Base-by-base conservation (phyloP, 2,888 invertebrate species). In the Podabrus alpinus region DNA sequence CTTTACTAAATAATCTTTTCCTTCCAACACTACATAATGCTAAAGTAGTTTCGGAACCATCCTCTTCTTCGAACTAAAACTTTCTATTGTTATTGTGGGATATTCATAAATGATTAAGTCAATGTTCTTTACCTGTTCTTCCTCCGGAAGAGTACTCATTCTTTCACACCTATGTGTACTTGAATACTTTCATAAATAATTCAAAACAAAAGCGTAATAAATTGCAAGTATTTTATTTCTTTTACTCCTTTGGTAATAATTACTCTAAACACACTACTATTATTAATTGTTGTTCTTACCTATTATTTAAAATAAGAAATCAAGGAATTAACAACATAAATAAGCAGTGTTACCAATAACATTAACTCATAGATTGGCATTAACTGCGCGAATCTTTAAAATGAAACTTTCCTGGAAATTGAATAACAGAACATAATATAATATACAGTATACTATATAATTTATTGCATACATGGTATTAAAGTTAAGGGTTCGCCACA, bases 1-100 rank as follows among this genome's bases (percentile, higher is more conserved):
- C 97, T 87, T 97, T 97, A 74, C 96, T 96, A 81, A 97, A 97
- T 1, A 97, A 86, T 64, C 97, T 89, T 86, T 97, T 97, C 29
- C 95, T 90, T 4, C 95, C 95, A 69, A 89, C 87, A 77, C 88
- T 87, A 71, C 84, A 84, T 16, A 88, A 78, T 1, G 92, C 94
- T 73, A 94, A 88, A 78, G 92, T 92, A 78, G 93, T 91, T 80
- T 93, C 93, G 11, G 91, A 89, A 74, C 90, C 91, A 66, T 94
- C 93, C 78, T 93, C 95, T 81, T 93, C 93, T 81, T 93, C 93
- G 82, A 87, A 88, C 87, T 87, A 78, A 59, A 81, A 82, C 70
- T 87, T 13, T 62, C 9, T 11, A 19, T 19, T 9, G 13, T 62
- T 17, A 15, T 10, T 17, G 19, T 2, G 86, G 88, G 88, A 88